Percentiles rank a stretch among this genome's conserved stretches.
Evolutionary conservation across 2,797 vertebrate species (phyloP).

Genomic region (Tokudaia tokunoshimensis): DNA sequence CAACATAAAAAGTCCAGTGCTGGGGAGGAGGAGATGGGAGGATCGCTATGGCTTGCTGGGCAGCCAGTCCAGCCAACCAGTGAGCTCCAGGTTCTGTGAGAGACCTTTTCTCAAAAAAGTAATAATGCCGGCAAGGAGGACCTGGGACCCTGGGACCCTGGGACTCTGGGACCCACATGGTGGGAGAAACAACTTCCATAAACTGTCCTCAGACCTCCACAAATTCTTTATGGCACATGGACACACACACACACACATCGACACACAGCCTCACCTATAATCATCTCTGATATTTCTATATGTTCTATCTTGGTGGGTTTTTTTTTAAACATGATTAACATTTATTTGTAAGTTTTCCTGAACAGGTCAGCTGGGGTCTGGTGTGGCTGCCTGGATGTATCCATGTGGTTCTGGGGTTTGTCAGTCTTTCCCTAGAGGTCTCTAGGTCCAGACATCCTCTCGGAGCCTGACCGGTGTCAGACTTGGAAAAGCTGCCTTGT

Average conservation of each 20-base stretch:
- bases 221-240: too few relatives aligned
- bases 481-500: neutral
- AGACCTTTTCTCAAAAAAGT: neutral
- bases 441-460: slow-evolving; percentile 46
- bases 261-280: neutral
- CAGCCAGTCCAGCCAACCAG: neutral
- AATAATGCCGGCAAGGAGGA: neutral
- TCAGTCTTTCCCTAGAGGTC: neutral
- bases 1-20: neutral
- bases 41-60: neutral
- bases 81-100: neutral
- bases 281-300: neutral
- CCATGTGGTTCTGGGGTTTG: neutral
- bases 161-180: neutral
- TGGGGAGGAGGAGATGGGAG: neutral
- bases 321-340: too few relatives aligned
- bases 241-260: neutral
- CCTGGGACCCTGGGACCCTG: too few relatives aligned
- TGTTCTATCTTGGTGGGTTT: neutral
- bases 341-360: slow-evolving; percentile 68
- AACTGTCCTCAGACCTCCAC: neutral
- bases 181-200: neutral
- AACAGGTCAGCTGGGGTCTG: neutral
- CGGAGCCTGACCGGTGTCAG: neutral
- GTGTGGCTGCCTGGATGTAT: neutral